phyloP scores from a whole-genome alignment of 2,797 vertebrate genomes.

The Girardinus metallicus region DNA sequence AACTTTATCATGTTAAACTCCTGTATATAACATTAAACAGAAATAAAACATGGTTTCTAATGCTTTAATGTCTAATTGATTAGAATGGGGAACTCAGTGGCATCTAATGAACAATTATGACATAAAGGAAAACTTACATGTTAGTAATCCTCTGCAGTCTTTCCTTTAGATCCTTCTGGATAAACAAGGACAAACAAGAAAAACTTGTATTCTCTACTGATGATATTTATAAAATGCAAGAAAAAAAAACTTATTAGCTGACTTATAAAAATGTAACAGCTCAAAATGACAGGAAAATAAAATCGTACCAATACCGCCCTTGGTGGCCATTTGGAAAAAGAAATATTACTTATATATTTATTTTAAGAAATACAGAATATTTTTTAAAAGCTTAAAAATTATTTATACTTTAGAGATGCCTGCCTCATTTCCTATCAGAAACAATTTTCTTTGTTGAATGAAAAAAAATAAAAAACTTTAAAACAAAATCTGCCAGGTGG shows the following conservation, averaged over 20 bases:
- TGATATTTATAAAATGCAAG: not conserved
- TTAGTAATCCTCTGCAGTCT: slow-evolving; percentile 42
- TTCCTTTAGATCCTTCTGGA: slow-evolving; percentile 50
- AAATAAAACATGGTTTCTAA: not conserved
- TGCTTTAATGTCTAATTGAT: not conserved
- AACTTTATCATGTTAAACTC: not conserved
- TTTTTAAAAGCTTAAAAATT: not conserved
- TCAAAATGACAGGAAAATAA: not conserved
- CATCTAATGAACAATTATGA: not conserved
- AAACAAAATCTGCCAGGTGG: not conserved
- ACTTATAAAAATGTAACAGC: not conserved
- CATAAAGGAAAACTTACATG: slow-evolving; percentile 50
- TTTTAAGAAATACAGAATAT: too few species aligned
- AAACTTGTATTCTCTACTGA: not conserved
- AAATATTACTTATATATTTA: too few species aligned
- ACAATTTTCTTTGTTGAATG: not conserved
- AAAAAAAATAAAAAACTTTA: not conserved
- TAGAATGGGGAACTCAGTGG: not conserved
- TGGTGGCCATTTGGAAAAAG: not conserved
- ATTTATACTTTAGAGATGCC: not conserved
- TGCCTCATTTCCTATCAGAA: not conserved
- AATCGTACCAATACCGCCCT: not conserved
- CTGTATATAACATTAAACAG: not conserved
- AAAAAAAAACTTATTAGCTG: not conserved
- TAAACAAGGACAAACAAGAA: not conserved